Evolutionary conservation across 1,140 invertebrate species (phyloP), one percentile per base, ranked within the genome.

Genomic region (Nephotettix cincticeps): DNA sequence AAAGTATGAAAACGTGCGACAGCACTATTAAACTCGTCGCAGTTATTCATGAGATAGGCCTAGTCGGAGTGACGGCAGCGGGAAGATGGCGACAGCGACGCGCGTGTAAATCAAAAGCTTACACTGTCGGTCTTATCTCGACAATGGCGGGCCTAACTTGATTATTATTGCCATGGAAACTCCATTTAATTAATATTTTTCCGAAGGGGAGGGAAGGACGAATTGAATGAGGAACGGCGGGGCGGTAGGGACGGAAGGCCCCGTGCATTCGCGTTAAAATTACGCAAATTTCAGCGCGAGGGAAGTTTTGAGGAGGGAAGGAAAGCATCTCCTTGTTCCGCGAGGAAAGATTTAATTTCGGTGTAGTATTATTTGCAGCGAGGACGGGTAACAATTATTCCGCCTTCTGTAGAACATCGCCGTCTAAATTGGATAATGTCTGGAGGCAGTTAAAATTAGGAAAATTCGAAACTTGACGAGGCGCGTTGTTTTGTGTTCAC

Each of bases 121-220:
- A 36, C 32, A 36, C 32, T 36, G 32, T 36, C 32, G 32, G 32
- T 36, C 32, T 36, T 36, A 36, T 36, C 32, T 36, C 32, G 47
- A 51, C 47, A 51, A 21, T 21, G 56, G 14, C 9, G 9, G 25
- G 9, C 25, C 56, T 27, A 61, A 61, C 56, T 61, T 61, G 56
- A 61, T 61, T 61, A 61, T 61, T 61, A 61, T 61, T 61, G 27
- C 56, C 56, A 61, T 61, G 56, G 56, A 61, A 61, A 61, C 56
- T 61, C 56, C 56, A 61, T 61, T 61, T 61, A 61, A 61, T 61
- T 61, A 61, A 61, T 61, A 61, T 61, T 61, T 61, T 61, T 61
- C 56, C 56, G 25, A 61, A 61, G 56, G 56, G 56, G 56, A 61
- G 23, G 56, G 47, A 51, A 51, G 56, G 56, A 23, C 27, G 56